Conservation (phyloP, 2,888 invertebrate species). For the Rhagonycha lutea region DNA sequence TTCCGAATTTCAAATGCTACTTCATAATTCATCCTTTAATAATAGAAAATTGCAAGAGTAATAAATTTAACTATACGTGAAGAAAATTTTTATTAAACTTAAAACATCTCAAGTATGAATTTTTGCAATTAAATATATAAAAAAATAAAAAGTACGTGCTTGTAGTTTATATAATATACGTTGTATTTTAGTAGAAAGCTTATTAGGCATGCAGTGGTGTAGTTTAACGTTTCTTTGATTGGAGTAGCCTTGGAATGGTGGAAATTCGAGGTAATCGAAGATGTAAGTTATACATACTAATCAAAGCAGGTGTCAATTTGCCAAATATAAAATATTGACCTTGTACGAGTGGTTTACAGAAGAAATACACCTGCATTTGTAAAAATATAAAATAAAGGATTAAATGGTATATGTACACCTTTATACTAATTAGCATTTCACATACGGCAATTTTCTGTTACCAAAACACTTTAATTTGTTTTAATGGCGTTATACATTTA, state of each 20-base stretch:
- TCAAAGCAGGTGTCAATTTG: constrained; percentile 35
- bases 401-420: not conserved
- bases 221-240: constrained; percentile 34
- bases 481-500: not conserved
- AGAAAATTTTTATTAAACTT: constrained; percentile 18
- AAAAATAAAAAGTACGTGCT: not conserved
- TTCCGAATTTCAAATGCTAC: constrained; percentile 35
- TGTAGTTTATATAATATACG: constrained; percentile 2
- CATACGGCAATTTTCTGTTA: constrained; percentile 3
- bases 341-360: constrained; percentile 38
- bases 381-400: constrained; percentile 8
- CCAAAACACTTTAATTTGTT: not conserved
- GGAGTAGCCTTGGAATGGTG: constrained; percentile 37
- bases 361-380: constrained; percentile 30
- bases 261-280: constrained; percentile 39
- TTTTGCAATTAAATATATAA: constrained; percentile 6
- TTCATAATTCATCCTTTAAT: constrained; percentile 32
- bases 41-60: constrained; percentile 9
- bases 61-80: constrained; percentile 20
- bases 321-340: constrained; percentile 34
- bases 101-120: constrained; percentile 12
- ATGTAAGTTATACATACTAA: constrained; percentile 40
- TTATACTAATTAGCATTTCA: constrained; percentile 1
- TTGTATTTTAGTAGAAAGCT: constrained; percentile 23
- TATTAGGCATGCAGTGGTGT: constrained; percentile 37